Base-by-base conservation (phyloP, 2,113 vertebrate species). In the Dolichotis patagonum region DNA sequence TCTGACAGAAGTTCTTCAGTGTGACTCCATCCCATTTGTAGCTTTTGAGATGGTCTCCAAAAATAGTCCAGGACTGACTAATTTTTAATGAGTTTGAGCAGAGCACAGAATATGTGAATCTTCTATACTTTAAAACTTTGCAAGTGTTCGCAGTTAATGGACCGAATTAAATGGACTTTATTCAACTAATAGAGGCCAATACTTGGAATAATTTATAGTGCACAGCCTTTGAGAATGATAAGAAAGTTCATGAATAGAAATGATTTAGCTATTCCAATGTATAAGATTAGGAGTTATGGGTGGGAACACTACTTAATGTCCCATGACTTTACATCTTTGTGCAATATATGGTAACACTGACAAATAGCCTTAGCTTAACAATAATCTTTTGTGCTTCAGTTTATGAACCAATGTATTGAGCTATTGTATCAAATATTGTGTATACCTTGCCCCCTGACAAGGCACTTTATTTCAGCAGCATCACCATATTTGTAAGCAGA, bases 61-160 rank as follows among this genome's bases (percentile, higher is more conserved):
- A 91, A 62, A 49, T 41, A 43, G 2, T 67, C 41, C 41, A 84
- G 38, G 49, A 52, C n/a, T 7, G 87, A 54, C 8, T 35, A 54
- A 38, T 96, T 91, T 93, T 78, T 38, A 85, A 38, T 77, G 90
- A 94, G 49, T 95, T 85, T 91, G 62, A 67, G 38, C 14, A 88
- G 75, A 92, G 46, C 78, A 82, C 46, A 52, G 75, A 77, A 26
- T 32, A 11, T 83, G 9, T 41, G 60, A 35, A 26, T 63, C 56
- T 85, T 69, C 65, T 69, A 32, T 89, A 14, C 52, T 97, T 77
- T 88, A 95, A 97, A 95, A 60, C 41, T 82, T 94, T 84, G 65
- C 52, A 95, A 77, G 58, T 87, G 28, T 69, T 90, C 87, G 3
- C 43, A 75, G n/a, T 94, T 95, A 81, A 83, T 82, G 62, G 54